Evolutionary conservation across 2,888 invertebrate species (phyloP), one percentile per base, ranked within the genome.

Genomic region (Gandaritis pyraliata): DNA sequence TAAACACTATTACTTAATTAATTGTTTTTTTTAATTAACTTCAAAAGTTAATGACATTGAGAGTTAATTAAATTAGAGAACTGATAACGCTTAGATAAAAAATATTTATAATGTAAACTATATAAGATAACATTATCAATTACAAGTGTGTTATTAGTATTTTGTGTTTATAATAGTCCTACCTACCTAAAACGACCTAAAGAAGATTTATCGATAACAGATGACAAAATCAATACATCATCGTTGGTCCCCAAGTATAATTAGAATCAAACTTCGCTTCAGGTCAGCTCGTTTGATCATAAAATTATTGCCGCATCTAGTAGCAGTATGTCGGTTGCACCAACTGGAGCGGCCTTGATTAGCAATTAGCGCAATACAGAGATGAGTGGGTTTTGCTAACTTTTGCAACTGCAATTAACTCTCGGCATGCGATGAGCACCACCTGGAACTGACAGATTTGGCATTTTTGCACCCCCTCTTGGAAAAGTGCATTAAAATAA

Each of bases 281-380:
- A 23, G 13, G 41, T 15, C 0, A 13, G 8, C 2, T 41, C 15
- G 1, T 15, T 10, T 16, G 23, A 23, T 23, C 23, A 23, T 23
- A 23, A 2, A 23, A 1, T 2, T 4, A 10, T 15, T 45, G 56
- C 13, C 53, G 38, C 41, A 54, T 59, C 72, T 64, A 76, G 69
- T 68, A 47, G 23, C 18, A 36, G 29, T 33, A 58, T 47, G 23
- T 65, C 62, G 39, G 43, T 15, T 23, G 38, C 30, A 56, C 4
- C 58, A 66, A 63, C 67, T 66, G 69, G 72, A 72, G 72, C 70
- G 65, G 70, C 67, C 76, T 73, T 82, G 77, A 82, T 83, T 81
- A 80, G 70, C 81, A 82, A 82, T 83, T 83, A 82, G 76, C 71
- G 43, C 69, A 66, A 66, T 66, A 63, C 71, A 66, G 65, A 71